phyloP scores from a whole-genome alignment of 1,140 invertebrate genomes.

The Panonychus citri region DNA sequence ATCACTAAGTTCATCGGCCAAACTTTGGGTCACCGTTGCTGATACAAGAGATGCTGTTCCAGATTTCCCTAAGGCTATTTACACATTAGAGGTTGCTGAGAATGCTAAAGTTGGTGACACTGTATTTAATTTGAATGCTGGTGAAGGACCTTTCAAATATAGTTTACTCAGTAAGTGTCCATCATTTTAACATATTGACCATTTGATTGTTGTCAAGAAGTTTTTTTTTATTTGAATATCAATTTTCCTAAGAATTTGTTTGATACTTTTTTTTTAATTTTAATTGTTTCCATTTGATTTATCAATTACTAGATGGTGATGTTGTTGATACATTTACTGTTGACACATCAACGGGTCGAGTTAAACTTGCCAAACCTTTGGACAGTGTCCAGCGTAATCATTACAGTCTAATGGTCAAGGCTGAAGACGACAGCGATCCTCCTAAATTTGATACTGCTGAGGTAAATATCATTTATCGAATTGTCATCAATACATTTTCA shows the following conservation, averaged over 20 bases:
- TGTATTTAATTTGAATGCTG: slow-evolving; percentile 17
- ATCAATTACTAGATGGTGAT: background rate
- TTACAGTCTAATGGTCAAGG: slow-evolving; percentile 74
- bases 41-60: slow-evolving; percentile 19
- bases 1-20: slow-evolving; percentile 46
- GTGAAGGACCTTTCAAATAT: slow-evolving; percentile 18
- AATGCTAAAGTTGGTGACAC: slow-evolving; percentile 18
- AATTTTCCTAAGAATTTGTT: background rate
- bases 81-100: slow-evolving; percentile 20
- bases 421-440: slow-evolving; percentile 22
- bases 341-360: slow-evolving; percentile 57
- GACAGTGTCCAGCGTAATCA: slow-evolving; percentile 86
- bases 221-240: background rate
- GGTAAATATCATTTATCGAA: slow-evolving; percentile 7
- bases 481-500: too few species aligned
- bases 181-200: background rate
- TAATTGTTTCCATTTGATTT: background rate
- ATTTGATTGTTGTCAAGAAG: background rate
- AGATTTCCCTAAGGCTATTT: slow-evolving; percentile 19
- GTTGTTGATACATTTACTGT: slow-evolving; percentile 16
- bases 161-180: slow-evolving; percentile 4
- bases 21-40: slow-evolving; percentile 27
- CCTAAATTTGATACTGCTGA: slow-evolving; percentile 18
- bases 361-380: slow-evolving; percentile 74
- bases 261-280: background rate